A percentile compares a stretch with the other conserved stretches of the same genome.
These are phyloP conservation scores for Drosophila bifasciata DNA, from an alignment of 1,140 invertebrate genomes.

Conservation along the genomic window DNA sequence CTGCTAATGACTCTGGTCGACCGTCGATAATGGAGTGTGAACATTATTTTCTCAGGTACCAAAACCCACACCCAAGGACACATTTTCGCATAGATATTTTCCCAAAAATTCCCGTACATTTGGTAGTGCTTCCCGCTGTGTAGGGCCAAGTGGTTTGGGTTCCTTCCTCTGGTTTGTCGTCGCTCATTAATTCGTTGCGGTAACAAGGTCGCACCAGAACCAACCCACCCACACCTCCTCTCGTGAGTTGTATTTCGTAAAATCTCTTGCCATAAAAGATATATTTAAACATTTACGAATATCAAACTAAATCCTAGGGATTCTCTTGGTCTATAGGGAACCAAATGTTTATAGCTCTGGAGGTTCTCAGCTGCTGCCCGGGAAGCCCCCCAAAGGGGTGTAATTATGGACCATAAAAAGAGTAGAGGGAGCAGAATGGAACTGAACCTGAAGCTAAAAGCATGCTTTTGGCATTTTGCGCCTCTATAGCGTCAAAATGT, in stretches of 20 bases:
- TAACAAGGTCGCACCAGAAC: slow-evolving; percentile 32
- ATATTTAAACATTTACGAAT: slow-evolving; percentile 56
- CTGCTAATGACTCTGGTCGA: slow-evolving; percentile 78
- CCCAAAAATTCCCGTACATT: slow-evolving; percentile 38
- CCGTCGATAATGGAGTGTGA: slow-evolving; percentile 78
- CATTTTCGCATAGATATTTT: slow-evolving; percentile 1
- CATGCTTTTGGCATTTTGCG: slow-evolving; percentile 58
- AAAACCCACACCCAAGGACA: slow-evolving; percentile 42
- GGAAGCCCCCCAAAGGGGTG: slow-evolving; percentile 41
- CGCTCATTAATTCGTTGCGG: slow-evolving; percentile 50
- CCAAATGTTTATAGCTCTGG: slow-evolving; percentile 52
- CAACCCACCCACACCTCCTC: slow-evolving; percentile 2
- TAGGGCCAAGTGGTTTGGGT: slow-evolving; percentile 26
- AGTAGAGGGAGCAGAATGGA: neutral
- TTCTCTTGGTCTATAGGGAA: slow-evolving; percentile 29
- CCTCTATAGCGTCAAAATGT: slow-evolving; percentile 45
- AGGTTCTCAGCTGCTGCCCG: slow-evolving; percentile 12
- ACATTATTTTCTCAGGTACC: slow-evolving; percentile 47
- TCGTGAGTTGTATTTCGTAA: slow-evolving; percentile 32
- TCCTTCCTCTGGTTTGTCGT: slow-evolving; percentile 4
- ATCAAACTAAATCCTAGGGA: slow-evolving; percentile 56
- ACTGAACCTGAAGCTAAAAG: neutral
- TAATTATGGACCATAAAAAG: slow-evolving; percentile 59
- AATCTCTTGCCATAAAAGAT: slow-evolving; percentile 48
- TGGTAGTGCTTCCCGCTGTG: slow-evolving; percentile 19